A percentile compares a stretch with the other conserved stretches of the same genome.
Evolutionary conservation across 1,140 invertebrate species (phyloP).

Genomic region (Drosophila ironensis): DNA sequence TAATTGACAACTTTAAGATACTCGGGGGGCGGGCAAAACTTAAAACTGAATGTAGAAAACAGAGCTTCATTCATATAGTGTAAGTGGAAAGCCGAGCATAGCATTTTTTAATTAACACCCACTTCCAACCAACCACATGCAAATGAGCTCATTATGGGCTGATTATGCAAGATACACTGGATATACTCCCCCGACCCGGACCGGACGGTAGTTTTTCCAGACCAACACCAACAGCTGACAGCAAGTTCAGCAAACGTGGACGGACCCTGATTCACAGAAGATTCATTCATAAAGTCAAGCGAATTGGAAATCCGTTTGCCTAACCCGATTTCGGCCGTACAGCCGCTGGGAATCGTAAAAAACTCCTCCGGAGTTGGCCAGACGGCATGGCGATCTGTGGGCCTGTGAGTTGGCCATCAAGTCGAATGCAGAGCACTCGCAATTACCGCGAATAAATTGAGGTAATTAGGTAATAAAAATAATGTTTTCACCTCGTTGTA

Average conservation of each 20-base stretch:
- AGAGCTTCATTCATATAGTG: neutral
- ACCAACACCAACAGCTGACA: conserved; percentile 22
- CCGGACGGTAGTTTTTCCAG: conserved; percentile 33
- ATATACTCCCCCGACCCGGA: conserved; percentile 19
- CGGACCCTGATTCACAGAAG: conserved; percentile 43
- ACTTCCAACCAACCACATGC: conserved; percentile 40
- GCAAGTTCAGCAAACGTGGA: conserved; percentile 58
- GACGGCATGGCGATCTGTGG: conserved; percentile 48
- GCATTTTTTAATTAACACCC: conserved; percentile 47
- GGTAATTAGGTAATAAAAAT: conserved; percentile 81
- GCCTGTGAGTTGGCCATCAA: conserved; percentile 17
- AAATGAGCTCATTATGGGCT: conserved; percentile 72
- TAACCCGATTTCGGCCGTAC: conserved; percentile 51
- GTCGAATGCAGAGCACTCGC: conserved; percentile 47
- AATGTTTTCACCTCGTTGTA: conserved; percentile 77
- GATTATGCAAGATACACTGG: conserved; percentile 63
- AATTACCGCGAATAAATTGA: conserved; percentile 78
- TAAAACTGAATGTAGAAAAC: too few relatives aligned
- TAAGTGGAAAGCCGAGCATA: conserved; percentile 28
- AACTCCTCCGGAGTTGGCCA: conserved; percentile 12
- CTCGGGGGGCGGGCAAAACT: too few relatives aligned
- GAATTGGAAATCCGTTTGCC: conserved; percentile 75
- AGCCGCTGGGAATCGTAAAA: conserved; percentile 3
- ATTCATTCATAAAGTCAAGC: conserved; percentile 74
- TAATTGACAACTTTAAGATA: too few relatives aligned